Conservation (phyloP, 53 echinoderm and acorn worm species). For the Hippasteria phrygiana region DNA sequence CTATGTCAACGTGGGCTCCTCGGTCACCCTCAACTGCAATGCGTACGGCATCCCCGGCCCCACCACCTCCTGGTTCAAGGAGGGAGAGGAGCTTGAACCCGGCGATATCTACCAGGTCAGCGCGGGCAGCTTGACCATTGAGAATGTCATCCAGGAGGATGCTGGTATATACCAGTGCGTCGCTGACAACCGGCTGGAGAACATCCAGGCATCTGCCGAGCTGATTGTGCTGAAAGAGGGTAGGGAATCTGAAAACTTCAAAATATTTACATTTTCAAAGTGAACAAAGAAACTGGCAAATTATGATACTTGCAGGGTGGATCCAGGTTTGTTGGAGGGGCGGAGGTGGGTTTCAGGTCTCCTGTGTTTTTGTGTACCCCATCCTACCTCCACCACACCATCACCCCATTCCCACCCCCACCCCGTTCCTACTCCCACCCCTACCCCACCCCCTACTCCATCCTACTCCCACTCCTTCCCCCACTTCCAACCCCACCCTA, state of each 20-base stretch:
- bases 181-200: conserved; percentile 75
- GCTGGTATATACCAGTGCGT: conserved; percentile 89
- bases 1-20: conserved; percentile 62
- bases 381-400: too few species aligned
- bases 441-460: too few species aligned
- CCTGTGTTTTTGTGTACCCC: too few species aligned
- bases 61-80: conserved; percentile 69
- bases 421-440: too few species aligned
- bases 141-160: conserved; percentile 55
- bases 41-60: conserved; percentile 90
- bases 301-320: too few species aligned
- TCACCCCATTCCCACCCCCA: too few species aligned
- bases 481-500: too few species aligned
- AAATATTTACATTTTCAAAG: too few species aligned
- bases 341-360: too few species aligned
- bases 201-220: conserved; percentile 80
- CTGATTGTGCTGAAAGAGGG: conserved; percentile 81
- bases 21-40: conserved; percentile 70
- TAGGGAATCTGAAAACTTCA: conserved; percentile 61
- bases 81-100: conserved; percentile 62
- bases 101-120: conserved; percentile 41
- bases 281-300: too few species aligned
- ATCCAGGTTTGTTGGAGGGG: too few species aligned
- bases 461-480: too few species aligned
- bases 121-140: conserved; percentile 71